These are phyloP conservation scores for Drosophila erecta DNA, from an alignment of 1,140 invertebrate genomes.

Conservation along the genomic window DNA sequence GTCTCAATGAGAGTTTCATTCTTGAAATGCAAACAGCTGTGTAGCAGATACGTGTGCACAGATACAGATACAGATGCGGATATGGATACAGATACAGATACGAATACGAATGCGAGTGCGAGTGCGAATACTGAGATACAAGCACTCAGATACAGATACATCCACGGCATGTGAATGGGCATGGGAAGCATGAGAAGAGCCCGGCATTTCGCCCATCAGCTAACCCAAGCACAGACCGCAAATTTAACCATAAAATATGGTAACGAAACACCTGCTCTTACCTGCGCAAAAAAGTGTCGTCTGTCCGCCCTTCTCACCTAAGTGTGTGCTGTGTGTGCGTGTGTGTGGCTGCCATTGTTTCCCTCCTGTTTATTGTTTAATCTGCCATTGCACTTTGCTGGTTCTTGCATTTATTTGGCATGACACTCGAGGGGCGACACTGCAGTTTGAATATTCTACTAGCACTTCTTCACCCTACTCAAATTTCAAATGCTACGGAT, in stretches of 20 bases:
- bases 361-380: conserved; percentile 64
- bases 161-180: conserved; percentile 65
- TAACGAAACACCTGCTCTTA: conserved; percentile 73
- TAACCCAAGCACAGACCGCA: conserved; percentile 33
- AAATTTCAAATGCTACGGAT: conserved; percentile 54
- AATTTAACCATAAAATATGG: conserved; percentile 78
- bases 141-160: conserved; percentile 22
- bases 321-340: not conserved
- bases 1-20: conserved; percentile 73
- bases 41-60: conserved; percentile 47
- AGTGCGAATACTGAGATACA: conserved; percentile 6
- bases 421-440: conserved; percentile 23
- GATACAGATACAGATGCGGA: conserved; percentile 35
- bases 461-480: conserved; percentile 24
- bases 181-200: conserved; percentile 41
- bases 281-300: conserved; percentile 38
- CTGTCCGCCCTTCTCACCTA: conserved; percentile 15
- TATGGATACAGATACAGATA: conserved; percentile 8
- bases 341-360: conserved; percentile 32
- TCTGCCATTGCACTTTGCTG: conserved; percentile 67
- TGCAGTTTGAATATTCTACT: conserved; percentile 30
- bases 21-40: conserved; percentile 80
- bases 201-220: conserved; percentile 33
- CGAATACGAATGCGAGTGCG: not conserved
- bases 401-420: conserved; percentile 38